Evolutionary conservation across 2,113 vertebrate species (phyloP).

Genomic region (Megaleporinus macrocephalus): DNA sequence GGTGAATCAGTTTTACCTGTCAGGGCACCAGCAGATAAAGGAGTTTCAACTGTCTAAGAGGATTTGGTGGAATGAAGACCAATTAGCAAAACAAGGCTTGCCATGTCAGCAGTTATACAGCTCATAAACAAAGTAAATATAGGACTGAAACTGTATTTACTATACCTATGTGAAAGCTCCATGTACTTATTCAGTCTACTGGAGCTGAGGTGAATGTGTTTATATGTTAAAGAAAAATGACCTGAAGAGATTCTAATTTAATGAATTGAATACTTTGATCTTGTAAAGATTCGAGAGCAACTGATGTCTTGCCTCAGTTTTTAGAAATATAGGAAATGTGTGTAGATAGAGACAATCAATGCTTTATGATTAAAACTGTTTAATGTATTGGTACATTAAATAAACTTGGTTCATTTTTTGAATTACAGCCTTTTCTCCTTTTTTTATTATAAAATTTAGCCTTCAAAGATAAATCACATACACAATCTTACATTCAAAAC

Average conservation of each 20-base stretch:
- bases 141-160: background rate
- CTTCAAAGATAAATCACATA: background rate
- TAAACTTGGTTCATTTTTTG: background rate
- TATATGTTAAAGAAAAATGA: background rate
- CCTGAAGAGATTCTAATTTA: background rate
- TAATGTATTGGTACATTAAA: background rate
- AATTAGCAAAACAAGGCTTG: background rate
- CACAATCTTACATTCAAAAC: too few species aligned
- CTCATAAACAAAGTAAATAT: background rate
- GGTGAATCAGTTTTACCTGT: background rate
- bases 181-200: background rate
- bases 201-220: background rate
- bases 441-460: background rate
- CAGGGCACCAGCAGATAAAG: constrained; percentile 2
- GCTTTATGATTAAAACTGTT: background rate
- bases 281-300: background rate
- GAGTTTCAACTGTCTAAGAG: background rate
- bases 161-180: background rate
- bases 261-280: background rate
- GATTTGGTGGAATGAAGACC: background rate
- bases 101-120: background rate
- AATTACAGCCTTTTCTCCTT: background rate
- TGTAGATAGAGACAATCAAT: background rate
- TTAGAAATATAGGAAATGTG: background rate
- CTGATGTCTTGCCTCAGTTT: background rate